Percentiles rank a stretch among this genome's conserved stretches.
These are phyloP conservation scores for Thyatira batis DNA, from an alignment of 2,888 invertebrate species.

Conservation along the genomic window DNA sequence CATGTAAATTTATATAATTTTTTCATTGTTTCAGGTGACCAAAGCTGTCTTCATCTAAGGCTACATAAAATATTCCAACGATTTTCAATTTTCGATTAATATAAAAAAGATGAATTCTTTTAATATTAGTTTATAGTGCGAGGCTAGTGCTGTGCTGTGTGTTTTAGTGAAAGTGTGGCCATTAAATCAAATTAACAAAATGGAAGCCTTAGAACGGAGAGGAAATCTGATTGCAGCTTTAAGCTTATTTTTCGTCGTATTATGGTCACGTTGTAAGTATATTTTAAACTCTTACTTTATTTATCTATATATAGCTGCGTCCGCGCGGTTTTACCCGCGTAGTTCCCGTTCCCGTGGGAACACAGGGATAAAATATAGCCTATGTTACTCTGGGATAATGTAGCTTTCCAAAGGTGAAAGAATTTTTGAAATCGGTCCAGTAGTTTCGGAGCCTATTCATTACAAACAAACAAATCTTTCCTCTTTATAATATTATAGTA, in stretches of 20 bases:
- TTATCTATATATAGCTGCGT: neutral
- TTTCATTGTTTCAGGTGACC: slow-evolving; percentile 40
- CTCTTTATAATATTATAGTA: too few relatives aligned
- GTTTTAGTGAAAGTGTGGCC: slow-evolving; percentile 17
- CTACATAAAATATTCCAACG: too few relatives aligned
- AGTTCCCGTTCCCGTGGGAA: too few relatives aligned
- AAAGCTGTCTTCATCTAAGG: slow-evolving; percentile 15
- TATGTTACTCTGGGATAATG: too few relatives aligned
- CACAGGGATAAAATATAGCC: too few relatives aligned
- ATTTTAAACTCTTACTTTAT: neutral
- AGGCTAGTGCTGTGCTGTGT: slow-evolving; percentile 26
- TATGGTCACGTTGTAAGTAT: slow-evolving; percentile 73
- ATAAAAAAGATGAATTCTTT: slow-evolving; percentile 32
- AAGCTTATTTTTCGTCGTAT: slow-evolving; percentile 56
- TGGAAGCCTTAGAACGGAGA: slow-evolving; percentile 75
- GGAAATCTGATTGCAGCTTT: slow-evolving; percentile 47
- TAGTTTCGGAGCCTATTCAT: too few relatives aligned
- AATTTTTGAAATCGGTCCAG: too few relatives aligned
- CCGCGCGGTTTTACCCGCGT: too few relatives aligned
- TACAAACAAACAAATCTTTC: too few relatives aligned
- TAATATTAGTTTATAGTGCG: slow-evolving; percentile 29
- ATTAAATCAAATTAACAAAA: slow-evolving; percentile 39
- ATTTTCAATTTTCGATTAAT: slow-evolving; percentile 15
- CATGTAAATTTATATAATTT: neutral
- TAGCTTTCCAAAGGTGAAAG: too few relatives aligned